Evolutionary conservation across 2,888 invertebrate genomes (phyloP).

Genomic region (Calephelis perditalis): DNA sequence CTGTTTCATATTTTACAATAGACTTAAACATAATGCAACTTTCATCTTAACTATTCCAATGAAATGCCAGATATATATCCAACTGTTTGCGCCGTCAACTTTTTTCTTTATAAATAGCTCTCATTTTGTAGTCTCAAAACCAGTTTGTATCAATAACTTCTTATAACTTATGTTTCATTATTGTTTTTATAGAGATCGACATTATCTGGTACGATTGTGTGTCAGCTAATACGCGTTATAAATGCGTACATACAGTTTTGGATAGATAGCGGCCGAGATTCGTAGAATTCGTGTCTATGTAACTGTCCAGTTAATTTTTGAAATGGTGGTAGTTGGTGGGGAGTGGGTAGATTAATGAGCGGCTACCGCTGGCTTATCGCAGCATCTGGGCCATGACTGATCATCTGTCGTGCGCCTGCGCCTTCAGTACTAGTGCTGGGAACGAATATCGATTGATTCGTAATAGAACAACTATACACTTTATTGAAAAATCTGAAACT

Average conservation of each 20-base stretch:
- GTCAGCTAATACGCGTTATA: slow-evolving; percentile 31
- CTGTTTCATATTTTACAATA: no score
- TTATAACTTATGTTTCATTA: slow-evolving; percentile 11
- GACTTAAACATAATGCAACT: no score
- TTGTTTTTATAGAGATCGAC: slow-evolving; percentile 9
- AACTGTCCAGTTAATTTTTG: slow-evolving; percentile 71
- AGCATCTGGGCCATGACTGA: slow-evolving; percentile 76
- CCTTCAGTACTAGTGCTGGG: slow-evolving; percentile 54
- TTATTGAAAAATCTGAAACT: no score
- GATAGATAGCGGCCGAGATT: slow-evolving; percentile 45
- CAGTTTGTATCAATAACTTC: slow-evolving; percentile 1
- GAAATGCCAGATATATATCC: no score
- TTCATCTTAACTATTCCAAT: no score
- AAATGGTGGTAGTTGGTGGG: slow-evolving; percentile 50
- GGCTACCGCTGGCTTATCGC: slow-evolving; percentile 74
- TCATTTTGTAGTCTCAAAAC: background rate
- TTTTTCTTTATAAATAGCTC: slow-evolving; percentile 2
- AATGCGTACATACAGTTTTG: slow-evolving; percentile 34
- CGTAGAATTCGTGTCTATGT: slow-evolving; percentile 53
- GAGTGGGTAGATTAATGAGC: slow-evolving; percentile 75
- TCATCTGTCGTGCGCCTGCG: slow-evolving; percentile 76
- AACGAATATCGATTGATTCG: slow-evolving; percentile 20
- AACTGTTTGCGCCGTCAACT: background rate
- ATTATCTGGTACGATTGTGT: slow-evolving; percentile 15
- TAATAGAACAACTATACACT: background rate